phyloP scores from a whole-genome alignment of 2,797 vertebrate genomes.

The Choloepus didactylus region DNA sequence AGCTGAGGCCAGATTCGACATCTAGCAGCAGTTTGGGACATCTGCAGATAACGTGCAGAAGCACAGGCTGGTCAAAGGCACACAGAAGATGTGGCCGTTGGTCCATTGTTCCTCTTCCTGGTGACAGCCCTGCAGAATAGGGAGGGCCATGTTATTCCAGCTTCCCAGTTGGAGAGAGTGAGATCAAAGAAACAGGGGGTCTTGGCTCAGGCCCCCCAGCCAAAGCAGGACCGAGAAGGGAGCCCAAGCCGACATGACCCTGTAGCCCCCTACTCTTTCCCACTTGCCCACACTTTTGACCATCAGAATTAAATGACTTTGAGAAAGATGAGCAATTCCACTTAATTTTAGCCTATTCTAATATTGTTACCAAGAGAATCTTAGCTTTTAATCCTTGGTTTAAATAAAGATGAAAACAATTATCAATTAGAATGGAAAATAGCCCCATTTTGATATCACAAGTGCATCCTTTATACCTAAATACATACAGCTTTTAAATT shows the following conservation, averaged over 20 bases:
- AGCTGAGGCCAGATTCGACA: not conserved
- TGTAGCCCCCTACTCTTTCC: constrained; percentile 21
- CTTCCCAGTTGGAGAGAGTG: constrained; percentile 4
- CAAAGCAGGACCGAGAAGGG: not conserved
- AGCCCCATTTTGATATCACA: not conserved
- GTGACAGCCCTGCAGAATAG: not conserved
- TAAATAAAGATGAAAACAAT: constrained; percentile 14
- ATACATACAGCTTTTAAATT: constrained; percentile 46
- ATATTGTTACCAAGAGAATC: not conserved
- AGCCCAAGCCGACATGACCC: not conserved
- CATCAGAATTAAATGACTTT: constrained; percentile 1
- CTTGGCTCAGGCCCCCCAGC: not conserved
- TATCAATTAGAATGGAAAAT: not conserved
- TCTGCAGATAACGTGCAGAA: not conserved
- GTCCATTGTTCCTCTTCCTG: not conserved
- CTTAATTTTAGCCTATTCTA: constrained; percentile 18
- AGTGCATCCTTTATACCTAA: not conserved
- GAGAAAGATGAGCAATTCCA: not conserved
- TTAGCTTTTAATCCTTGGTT: constrained; percentile 22
- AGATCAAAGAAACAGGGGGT: constrained; percentile 3
- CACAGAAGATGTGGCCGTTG: not conserved
- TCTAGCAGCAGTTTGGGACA: not conserved
- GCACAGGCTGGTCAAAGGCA: not conserved
- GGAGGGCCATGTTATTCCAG: not conserved
- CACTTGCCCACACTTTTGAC: not conserved